These are phyloP conservation scores for Narcine bancroftii DNA, from an alignment of 2,113 vertebrate genomes.

Conservation along the genomic window DNA sequence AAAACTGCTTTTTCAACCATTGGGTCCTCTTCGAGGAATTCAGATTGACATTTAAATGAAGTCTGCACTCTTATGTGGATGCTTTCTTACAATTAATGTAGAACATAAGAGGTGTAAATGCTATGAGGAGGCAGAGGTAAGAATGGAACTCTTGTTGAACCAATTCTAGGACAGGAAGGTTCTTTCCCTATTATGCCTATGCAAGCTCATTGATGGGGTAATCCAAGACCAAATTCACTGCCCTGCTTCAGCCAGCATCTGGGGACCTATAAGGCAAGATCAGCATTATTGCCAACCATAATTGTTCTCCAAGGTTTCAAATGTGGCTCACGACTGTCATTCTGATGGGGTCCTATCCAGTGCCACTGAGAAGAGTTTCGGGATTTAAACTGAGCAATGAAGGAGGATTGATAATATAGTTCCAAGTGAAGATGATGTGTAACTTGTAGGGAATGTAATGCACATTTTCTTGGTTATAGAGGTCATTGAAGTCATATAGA, in stretches of 20 bases:
- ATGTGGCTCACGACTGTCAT: not conserved
- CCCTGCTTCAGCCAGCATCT: not conserved
- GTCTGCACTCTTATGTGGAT: not conserved
- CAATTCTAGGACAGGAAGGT: not conserved
- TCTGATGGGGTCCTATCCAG: not conserved
- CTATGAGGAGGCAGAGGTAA: not conserved
- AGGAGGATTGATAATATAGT: not conserved
- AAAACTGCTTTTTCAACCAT: not conserved
- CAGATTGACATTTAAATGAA: not conserved
- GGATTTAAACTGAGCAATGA: not conserved
- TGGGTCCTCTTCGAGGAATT: not conserved
- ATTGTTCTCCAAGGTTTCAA: no score
- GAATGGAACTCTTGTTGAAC: not conserved
- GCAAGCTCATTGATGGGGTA: not conserved
- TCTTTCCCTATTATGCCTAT: not conserved
- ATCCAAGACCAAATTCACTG: not conserved
- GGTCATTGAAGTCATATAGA: no score
- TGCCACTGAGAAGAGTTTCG: not conserved
- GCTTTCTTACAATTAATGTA: not conserved
- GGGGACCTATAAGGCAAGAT: not conserved
- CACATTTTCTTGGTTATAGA: not conserved
- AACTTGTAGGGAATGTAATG: not conserved
- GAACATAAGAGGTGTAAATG: not conserved
- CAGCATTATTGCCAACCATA: not conserved
- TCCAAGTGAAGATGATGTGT: not conserved